Conservation (phyloP, 1,140 invertebrate genomes). For the Macrocentrus cingulum region DNA sequence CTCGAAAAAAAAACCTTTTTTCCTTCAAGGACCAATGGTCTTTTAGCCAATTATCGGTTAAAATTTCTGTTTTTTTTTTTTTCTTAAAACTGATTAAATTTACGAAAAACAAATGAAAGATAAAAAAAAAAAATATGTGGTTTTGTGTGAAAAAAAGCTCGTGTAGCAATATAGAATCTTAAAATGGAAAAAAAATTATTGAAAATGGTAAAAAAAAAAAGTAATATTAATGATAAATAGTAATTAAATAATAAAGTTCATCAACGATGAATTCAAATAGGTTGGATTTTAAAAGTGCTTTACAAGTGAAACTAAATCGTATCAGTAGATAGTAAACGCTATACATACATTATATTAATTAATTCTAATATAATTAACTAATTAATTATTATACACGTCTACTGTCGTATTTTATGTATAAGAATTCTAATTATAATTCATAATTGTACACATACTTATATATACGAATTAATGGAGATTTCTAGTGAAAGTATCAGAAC, state of each 20-base stretch:
- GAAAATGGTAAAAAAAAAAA: too few relatives aligned
- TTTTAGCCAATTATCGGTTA: not conserved
- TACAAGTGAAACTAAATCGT: conserved; percentile 54
- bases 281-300: conserved; percentile 55
- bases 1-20: not conserved
- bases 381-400: conserved; percentile 27
- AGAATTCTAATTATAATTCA: not conserved
- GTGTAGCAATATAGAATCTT: not conserved
- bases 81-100: not conserved
- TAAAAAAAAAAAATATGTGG: not conserved
- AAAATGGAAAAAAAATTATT: conserved; percentile 9
- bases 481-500: too few relatives aligned
- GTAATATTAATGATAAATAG: too few relatives aligned
- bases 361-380: conserved; percentile 30
- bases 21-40: not conserved
- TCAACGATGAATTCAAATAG: conserved; percentile 35
- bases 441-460: too few relatives aligned
- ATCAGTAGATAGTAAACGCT: conserved; percentile 50
- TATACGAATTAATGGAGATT: conserved; percentile 27
- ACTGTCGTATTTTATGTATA: conserved; percentile 18
- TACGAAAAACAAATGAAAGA: too few relatives aligned
- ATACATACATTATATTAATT: conserved; percentile 32
- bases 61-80: not conserved
- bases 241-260: too few relatives aligned
- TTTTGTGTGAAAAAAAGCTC: not conserved